Evolutionary conservation across 2,113 vertebrate genomes (phyloP).

Genomic region (Neopipo cinnamomea): DNA sequence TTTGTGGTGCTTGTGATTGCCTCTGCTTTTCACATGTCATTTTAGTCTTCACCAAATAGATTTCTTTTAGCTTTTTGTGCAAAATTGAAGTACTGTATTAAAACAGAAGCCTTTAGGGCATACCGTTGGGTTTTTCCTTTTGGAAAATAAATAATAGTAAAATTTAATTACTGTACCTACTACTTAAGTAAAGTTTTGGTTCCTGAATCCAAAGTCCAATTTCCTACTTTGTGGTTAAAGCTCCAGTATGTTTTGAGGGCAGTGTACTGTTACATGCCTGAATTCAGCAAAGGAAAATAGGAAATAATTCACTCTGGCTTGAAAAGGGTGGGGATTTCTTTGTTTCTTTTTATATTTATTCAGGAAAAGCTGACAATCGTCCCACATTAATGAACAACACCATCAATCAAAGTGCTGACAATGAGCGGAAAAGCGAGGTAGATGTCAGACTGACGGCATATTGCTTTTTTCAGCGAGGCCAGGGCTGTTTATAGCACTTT

Average conservation of each 20-base stretch:
- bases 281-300: conserved; percentile 79
- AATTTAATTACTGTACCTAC: conserved; percentile 49
- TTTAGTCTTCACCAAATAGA: conserved; percentile 62
- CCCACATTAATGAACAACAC: conserved; percentile 94
- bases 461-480: conserved; percentile 80
- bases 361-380: conserved; percentile 98
- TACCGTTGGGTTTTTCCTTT: background rate
- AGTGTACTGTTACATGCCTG: conserved; percentile 69
- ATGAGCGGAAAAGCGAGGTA: conserved; percentile 94
- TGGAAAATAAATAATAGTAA: conserved; percentile 59
- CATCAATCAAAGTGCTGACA: conserved; percentile 96
- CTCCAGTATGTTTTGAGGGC: conserved; percentile 64
- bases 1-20: conserved; percentile 18
- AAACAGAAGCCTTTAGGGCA: conserved; percentile 31
- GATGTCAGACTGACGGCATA: conserved; percentile 84
- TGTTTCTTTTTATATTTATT: conserved; percentile 99
- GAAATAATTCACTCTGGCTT: conserved; percentile 83
- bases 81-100: conserved; percentile 51
- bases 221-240: conserved; percentile 68
- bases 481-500: conserved; percentile 85
- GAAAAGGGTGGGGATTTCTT: conserved; percentile 89
- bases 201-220: conserved; percentile 50
- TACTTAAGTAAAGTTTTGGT: conserved; percentile 45
- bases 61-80: conserved; percentile 61
- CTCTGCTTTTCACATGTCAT: conserved; percentile 31